A percentile compares a stretch with the other conserved stretches of the same genome.
phyloP scores from a whole-genome alignment of 30 jellyfish, hydroid and myxozoan genomes.

The Aurelia sp. region DNA sequence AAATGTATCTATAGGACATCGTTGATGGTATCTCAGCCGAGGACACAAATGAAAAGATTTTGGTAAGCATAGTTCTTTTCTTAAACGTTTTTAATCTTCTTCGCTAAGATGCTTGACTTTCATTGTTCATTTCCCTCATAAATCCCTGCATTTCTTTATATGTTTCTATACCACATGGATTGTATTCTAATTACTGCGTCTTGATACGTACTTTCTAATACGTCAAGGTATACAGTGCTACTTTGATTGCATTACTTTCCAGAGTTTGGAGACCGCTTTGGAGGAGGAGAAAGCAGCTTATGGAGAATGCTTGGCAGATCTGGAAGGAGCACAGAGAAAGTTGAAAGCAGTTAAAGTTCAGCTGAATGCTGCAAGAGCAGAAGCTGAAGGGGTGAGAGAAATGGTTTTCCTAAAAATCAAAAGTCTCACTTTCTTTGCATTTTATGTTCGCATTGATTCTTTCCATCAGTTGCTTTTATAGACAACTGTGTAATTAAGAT shows the following conservation, averaged over 20 bases:
- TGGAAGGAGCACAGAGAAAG: conserved; percentile 52
- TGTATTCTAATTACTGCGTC: background rate
- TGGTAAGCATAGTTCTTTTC: background rate
- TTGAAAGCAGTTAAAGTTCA: conserved; percentile 53
- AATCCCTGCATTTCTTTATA: background rate
- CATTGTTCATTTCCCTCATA: background rate
- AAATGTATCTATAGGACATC: conserved; percentile 13
- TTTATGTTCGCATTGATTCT: too few relatives aligned
- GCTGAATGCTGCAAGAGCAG: conserved; percentile 50
- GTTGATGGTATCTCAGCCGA: conserved; percentile 59
- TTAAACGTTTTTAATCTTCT: background rate
- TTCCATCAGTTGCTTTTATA: too few relatives aligned
- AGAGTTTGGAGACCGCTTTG: conserved; percentile 58
- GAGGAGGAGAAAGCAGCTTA: conserved; percentile 34
- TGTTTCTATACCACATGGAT: background rate
- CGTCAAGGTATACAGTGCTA: background rate
- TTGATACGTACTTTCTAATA: background rate
- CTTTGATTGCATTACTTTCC: background rate
- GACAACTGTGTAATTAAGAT: too few relatives aligned
- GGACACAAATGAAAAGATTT: conserved; percentile 40
- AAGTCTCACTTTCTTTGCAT: too few relatives aligned
- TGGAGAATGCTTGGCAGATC: conserved; percentile 54
- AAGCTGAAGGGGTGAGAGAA: conserved; percentile 38
- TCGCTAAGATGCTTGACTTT: background rate
- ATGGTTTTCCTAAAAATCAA: too few relatives aligned